A percentile compares a stretch with the other conserved stretches of the same genome.
These are phyloP conservation scores for Aproaerema taeniolella DNA, from an alignment of 2,888 invertebrate genomes.

Conservation along the genomic window DNA sequence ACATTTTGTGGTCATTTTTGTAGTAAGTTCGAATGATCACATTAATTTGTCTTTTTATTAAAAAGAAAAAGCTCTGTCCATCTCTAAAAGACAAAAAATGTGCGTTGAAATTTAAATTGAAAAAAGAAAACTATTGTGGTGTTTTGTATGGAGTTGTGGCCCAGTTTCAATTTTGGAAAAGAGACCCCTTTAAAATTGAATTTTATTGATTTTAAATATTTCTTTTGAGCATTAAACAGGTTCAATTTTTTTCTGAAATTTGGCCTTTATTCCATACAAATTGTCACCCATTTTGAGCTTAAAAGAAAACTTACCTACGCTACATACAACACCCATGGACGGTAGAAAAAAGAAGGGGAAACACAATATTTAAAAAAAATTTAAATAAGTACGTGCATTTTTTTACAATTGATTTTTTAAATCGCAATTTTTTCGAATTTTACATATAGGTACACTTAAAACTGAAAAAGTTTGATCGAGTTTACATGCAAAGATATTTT, in stretches of 20 bases:
- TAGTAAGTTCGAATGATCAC: conserved; percentile 53
- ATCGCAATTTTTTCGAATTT: conserved; percentile 5
- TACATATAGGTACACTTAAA: conserved; percentile 15
- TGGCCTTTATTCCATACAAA: background rate
- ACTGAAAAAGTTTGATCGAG: conserved; percentile 7
- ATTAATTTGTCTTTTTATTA: conserved; percentile 27
- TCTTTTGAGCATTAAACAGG: background rate
- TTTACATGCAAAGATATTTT: background rate
- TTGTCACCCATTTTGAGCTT: conserved; percentile 12
- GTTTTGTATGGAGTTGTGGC: background rate
- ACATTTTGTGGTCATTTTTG: conserved; percentile 48
- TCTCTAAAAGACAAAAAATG: conserved; percentile 25
- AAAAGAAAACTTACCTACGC: conserved; percentile 32
- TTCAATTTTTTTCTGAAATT: background rate
- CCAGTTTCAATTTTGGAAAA: too few species aligned
- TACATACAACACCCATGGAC: conserved; percentile 69
- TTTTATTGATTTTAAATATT: background rate
- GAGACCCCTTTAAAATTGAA: too few species aligned
- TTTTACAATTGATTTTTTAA: conserved; percentile 14
- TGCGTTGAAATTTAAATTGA: conserved; percentile 29
- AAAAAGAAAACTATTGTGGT: conserved; percentile 13
- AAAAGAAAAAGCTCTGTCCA: conserved; percentile 44
- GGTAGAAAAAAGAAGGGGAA: conserved; percentile 52
- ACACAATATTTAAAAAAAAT: conserved; percentile 18
- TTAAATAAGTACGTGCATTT: conserved; percentile 7